Conservation (phyloP, 2,797 vertebrate species). For the Dicrostonyx torquatus region DNA sequence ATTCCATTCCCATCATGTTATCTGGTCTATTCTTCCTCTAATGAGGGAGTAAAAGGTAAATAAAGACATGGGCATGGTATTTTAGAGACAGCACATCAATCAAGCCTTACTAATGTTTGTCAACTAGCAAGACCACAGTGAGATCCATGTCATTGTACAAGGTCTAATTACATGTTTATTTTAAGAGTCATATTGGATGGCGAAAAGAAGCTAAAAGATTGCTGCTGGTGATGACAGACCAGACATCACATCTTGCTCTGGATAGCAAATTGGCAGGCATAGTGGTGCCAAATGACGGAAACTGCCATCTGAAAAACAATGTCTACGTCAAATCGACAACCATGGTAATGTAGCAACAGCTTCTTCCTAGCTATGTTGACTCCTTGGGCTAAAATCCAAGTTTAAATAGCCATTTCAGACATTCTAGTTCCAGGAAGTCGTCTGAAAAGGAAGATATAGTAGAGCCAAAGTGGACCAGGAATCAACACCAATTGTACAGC, state of each 20-base stretch:
- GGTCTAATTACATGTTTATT: slow-evolving; percentile 76
- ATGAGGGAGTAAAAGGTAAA: neutral
- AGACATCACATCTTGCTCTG: slow-evolving; percentile 97
- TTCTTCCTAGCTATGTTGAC: slow-evolving; percentile 46
- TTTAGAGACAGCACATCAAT: slow-evolving; percentile 45
- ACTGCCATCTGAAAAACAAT: slow-evolving; percentile 95
- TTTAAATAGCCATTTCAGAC: neutral
- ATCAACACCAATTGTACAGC: neutral
- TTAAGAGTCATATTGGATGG: slow-evolving; percentile 95
- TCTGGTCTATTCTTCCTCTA: neutral
- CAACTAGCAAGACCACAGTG: slow-evolving; percentile 44
- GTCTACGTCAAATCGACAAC: slow-evolving; percentile 92
- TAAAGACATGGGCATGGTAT: neutral
- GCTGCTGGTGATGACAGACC: slow-evolving; percentile 97
- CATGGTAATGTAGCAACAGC: slow-evolving; percentile 90
- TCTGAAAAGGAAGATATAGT: neutral
- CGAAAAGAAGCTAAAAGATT: slow-evolving; percentile 95
- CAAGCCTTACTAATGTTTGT: slow-evolving; percentile 29
- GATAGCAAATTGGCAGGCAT: slow-evolving; percentile 98
- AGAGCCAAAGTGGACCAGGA: neutral
- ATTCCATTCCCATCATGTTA: neutral
- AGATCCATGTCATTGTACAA: slow-evolving; percentile 59
- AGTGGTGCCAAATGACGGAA: slow-evolving; percentile 94
- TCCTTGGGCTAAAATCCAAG: neutral
- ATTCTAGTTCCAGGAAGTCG: slow-evolving; percentile 32